Evolutionary conservation across 2,888 invertebrate genomes (phyloP), one percentile per base, ranked within the genome.

Genomic region (Drosophila subsilvestris): DNA sequence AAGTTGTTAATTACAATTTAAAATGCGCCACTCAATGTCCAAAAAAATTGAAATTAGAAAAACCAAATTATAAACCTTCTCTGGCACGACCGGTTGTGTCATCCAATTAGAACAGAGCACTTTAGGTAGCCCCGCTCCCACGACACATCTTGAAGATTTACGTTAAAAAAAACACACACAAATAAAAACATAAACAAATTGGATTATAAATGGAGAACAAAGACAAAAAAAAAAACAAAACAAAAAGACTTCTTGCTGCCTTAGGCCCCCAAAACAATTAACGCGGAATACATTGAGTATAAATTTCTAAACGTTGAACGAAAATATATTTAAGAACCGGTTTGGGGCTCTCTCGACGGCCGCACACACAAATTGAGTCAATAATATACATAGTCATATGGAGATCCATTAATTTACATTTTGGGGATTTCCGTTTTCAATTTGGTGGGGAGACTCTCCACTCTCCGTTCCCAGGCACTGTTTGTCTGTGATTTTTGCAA

Each of bases 381-480:
- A 65, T 57, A 72, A 57, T 62, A 60, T 47, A 58, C 55, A 18
- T 49, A 59, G 62, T 72, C 63, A 73, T 75, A 68, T 75, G 69
- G 65, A 71, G 66, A 87, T 79, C 66, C 53, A 87, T 85, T 83
- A 86, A 87, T 87, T 87, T 86, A 83, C 79, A 85, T 85, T 86
- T 83, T 48, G 85, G 85, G 85, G 65, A 73, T 85, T 84, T 86
- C 84, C 84, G 80, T 58, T 66, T 71, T 53, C 71, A 56, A 51
- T 68, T 29, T 7, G 42, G 20, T 20, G 27, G 51, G 51, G 43
- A 58, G 18, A n/a, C n/a, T 47, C 47, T 57, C 57, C 42, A 27
- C 42, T 20, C 32, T 27, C 44, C 18, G n/a, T 27, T 43, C 50
- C 37, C 14, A 14, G n/a, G n/a, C 37, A n/a, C 37, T 7, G 37